Evolutionary conservation across 2,113 vertebrate genomes (phyloP).

Genomic region (Potamarius usumacintae): DNA sequence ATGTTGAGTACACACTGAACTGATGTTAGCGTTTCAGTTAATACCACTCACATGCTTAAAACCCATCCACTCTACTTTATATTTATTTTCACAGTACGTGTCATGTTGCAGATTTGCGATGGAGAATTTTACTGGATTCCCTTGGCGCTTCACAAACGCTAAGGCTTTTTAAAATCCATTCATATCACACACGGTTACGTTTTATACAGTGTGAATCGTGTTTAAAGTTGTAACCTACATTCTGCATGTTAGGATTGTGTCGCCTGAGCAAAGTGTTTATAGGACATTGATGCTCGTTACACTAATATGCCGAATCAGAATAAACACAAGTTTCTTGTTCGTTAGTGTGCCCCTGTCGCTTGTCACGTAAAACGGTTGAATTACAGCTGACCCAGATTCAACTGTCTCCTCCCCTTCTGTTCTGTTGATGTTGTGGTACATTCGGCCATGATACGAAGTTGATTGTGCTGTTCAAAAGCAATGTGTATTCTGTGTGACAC

Average conservation of each 20-base stretch:
- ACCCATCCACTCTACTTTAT: neutral
- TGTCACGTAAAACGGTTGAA: neutral
- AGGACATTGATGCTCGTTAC: neutral
- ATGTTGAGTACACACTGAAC: neutral
- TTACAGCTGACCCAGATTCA: slow-evolving; percentile 1
- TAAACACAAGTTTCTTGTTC: neutral
- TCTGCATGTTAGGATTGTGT: neutral
- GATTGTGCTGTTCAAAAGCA: neutral
- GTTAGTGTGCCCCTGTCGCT: neutral
- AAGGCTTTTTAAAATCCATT: no score
- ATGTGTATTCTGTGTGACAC: neutral
- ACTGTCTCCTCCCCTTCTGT: neutral
- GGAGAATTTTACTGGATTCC: neutral
- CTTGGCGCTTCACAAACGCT: neutral
- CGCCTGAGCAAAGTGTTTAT: neutral
- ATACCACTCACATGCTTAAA: neutral
- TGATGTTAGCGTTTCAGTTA: neutral
- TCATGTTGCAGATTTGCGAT: neutral
- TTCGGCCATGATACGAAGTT: neutral
- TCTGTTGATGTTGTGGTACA: neutral
- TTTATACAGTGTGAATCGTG: neutral
- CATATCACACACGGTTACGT: neutral
- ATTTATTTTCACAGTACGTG: neutral
- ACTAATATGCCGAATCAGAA: neutral
- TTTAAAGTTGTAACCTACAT: neutral